Conservation (phyloP, 2,113 vertebrate genomes). For the Riparia riparia region DNA sequence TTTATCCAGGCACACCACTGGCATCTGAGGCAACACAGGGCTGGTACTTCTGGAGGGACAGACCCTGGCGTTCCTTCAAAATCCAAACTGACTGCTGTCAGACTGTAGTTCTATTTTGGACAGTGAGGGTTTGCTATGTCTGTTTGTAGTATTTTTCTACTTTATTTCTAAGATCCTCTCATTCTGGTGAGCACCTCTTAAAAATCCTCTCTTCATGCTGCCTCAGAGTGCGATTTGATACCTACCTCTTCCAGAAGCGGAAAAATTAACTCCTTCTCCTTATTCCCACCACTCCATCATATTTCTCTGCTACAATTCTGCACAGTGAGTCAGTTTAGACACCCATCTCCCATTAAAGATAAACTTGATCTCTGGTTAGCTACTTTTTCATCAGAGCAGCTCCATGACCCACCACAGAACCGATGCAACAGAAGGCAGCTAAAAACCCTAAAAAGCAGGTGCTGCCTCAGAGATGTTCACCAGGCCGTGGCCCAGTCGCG, state of each 20-base stretch:
- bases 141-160: background rate
- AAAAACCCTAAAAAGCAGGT: background rate
- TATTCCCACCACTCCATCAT: too few species aligned
- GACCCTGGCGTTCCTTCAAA: too few species aligned
- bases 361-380: accelerated
- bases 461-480: background rate
- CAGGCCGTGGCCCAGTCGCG: accelerated
- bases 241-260: accelerated
- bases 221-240: accelerated
- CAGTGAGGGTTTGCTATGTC: background rate
- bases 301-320: accelerated
- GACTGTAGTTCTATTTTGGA: background rate
- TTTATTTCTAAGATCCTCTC: background rate
- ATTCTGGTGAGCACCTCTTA: background rate
- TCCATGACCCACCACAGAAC: background rate
- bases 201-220: background rate
- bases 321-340: background rate
- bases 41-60: accelerated
- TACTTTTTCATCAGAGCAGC: background rate
- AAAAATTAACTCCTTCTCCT: background rate
- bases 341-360: accelerated
- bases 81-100: background rate
- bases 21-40: background rate
- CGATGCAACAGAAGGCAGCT: accelerated
- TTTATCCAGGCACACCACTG: accelerated